Evolutionary conservation across 2,797 vertebrate genomes (phyloP).

Genomic region (Fringilla coelebs): DNA sequence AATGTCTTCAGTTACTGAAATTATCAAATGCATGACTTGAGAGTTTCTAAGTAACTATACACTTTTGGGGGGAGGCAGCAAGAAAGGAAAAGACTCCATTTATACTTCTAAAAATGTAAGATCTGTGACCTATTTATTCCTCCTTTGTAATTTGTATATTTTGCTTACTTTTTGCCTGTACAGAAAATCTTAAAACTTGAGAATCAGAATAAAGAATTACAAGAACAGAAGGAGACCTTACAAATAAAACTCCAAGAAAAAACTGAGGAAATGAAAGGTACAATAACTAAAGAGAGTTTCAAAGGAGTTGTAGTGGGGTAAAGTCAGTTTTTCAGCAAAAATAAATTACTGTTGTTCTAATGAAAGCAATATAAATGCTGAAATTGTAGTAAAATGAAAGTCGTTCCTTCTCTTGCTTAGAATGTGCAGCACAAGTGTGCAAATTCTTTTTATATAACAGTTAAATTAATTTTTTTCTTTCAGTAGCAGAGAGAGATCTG

Average conservation of each 20-base stretch:
- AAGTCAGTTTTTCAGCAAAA: neutral
- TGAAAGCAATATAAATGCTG: neutral
- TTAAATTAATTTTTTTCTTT: neutral
- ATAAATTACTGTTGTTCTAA: neutral
- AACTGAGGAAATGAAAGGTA: slow-evolving; percentile 85
- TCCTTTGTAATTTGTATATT: neutral
- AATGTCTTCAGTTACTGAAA: neutral
- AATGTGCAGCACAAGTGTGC: neutral
- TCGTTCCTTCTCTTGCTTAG: neutral
- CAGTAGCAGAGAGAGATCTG: too few relatives aligned
- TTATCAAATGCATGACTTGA: neutral
- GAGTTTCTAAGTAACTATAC: neutral
- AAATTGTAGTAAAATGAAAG: neutral
- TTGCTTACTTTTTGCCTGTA: neutral
- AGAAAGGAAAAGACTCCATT: neutral
- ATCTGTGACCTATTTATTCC: neutral
- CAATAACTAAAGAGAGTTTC: neutral
- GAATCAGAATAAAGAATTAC: slow-evolving; percentile 75
- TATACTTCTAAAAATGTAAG: neutral
- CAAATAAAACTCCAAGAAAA: slow-evolving; percentile 79
- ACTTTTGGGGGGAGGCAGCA: neutral
- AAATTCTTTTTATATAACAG: neutral
- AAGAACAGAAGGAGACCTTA: slow-evolving; percentile 78
- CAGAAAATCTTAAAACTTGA: slow-evolving; percentile 80
- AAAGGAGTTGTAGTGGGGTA: neutral